phyloP scores from a whole-genome alignment of 2,113 vertebrate genomes.

The Cyanoderma ruficeps region DNA sequence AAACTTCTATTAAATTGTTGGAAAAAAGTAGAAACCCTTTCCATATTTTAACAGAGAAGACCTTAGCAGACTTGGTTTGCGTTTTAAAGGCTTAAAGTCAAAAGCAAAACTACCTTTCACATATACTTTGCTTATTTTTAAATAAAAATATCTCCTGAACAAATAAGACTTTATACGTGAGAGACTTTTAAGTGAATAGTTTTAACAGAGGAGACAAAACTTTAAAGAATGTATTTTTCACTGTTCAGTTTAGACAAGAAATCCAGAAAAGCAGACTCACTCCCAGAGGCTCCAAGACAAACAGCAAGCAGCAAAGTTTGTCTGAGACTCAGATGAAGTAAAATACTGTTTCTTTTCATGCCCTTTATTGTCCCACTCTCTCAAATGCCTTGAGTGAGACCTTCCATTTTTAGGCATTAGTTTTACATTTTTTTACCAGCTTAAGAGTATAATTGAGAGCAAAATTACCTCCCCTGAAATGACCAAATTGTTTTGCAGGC shows the following conservation, averaged over 20 bases:
- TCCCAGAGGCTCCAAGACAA: constrained; percentile 51
- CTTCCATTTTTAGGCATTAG: constrained; percentile 66
- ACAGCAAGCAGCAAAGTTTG: constrained; percentile 54
- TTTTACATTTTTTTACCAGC: constrained; percentile 45
- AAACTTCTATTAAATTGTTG: constrained; percentile 50
- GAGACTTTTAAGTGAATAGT: constrained; percentile 19
- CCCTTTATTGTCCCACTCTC: constrained; percentile 35
- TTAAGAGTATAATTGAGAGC: constrained; percentile 64
- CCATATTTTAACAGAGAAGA: constrained; percentile 46
- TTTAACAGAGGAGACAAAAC: constrained; percentile 52
- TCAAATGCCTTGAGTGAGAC: constrained; percentile 58
- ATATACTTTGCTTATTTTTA: neutral
- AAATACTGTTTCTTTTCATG: constrained; percentile 58
- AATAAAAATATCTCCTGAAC: neutral
- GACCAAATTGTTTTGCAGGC: neutral
- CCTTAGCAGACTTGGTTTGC: constrained; percentile 18
- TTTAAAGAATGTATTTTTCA: constrained; percentile 33
- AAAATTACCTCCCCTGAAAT: constrained; percentile 65
- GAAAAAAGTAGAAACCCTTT: constrained; percentile 32
- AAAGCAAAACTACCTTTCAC: neutral
- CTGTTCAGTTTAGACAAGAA: constrained; percentile 28
- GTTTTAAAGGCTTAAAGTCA: neutral
- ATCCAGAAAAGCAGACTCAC: constrained; percentile 60
- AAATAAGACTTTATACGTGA: neutral
- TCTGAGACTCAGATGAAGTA: constrained; percentile 53